Base-by-base conservation (phyloP, 2,888 invertebrate genomes). In the Mesorhabditis belari region DNA sequence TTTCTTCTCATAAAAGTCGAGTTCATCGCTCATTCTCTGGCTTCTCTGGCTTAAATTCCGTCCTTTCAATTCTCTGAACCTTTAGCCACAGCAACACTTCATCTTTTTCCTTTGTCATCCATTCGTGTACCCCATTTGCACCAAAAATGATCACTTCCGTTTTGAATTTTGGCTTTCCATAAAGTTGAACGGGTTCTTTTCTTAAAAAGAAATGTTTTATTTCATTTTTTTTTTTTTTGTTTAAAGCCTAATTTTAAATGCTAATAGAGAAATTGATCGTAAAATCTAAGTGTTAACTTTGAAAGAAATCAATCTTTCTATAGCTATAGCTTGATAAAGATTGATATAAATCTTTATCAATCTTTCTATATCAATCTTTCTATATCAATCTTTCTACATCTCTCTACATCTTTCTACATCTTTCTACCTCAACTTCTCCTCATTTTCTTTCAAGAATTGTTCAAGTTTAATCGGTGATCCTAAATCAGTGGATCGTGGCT, bases 371-470 rank as follows among this genome's bases (percentile, higher is more conserved):
- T n/a, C n/a, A n/a, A n/a, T n/a, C n/a, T n/a, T n/a, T n/a, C n/a
- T n/a, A n/a, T n/a, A n/a, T n/a, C n/a, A n/a, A n/a, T n/a, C n/a
- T n/a, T n/a, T n/a, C n/a, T n/a, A n/a, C n/a, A n/a, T n/a, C n/a
- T n/a, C n/a, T n/a, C n/a, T n/a, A n/a, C n/a, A n/a, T n/a, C n/a
- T n/a, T n/a, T n/a, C n/a, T n/a, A n/a, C n/a, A n/a, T n/a, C n/a
- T n/a, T 29, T 61, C 60, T 60, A 74, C 76, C 67, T 72, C 25
- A 77, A 60, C 54, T 63, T 63, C 6, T 61, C 62, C 4, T 64
- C 56, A 57, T 74, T 64, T 19, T 66, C 65, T 29, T 73, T 60
- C 49, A 76, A 73, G 62, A 71, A 77, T 9, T 72, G 60, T 52
- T 69, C 66, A 44, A 75, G 57, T 57, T 74, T 73, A 6, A 75